Evolutionary conservation across 2,113 vertebrate species (phyloP).

Genomic region (Corapipo altera): DNA sequence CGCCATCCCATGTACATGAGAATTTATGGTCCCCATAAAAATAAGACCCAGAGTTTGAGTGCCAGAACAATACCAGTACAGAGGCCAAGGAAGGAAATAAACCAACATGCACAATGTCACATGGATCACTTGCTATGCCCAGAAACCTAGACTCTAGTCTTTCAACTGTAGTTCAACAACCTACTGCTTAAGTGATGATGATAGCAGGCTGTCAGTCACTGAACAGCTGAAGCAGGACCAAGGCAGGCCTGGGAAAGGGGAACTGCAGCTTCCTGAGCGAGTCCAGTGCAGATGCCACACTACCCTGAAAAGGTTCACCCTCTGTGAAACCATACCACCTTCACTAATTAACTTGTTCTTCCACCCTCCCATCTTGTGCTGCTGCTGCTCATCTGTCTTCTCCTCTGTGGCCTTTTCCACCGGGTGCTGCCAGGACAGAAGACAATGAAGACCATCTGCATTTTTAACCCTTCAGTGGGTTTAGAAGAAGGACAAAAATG

Average conservation of each 20-base stretch:
- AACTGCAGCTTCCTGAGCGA: background rate
- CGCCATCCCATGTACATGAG: background rate
- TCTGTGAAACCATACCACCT: background rate
- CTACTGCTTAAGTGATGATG: fast-evolving
- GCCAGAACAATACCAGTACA: background rate
- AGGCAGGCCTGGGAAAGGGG: conserved; percentile 1
- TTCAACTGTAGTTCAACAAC: fast-evolving
- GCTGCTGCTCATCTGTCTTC: background rate
- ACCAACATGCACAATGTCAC: background rate
- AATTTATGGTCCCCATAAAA: background rate
- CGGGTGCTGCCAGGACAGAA: background rate
- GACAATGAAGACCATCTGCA: background rate
- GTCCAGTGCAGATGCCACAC: background rate
- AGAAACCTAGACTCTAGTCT: background rate
- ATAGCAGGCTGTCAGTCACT: background rate
- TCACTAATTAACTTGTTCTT: background rate
- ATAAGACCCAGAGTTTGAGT: background rate
- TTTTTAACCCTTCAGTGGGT: background rate
- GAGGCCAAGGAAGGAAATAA: background rate
- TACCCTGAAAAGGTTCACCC: background rate
- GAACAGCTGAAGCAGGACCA: background rate
- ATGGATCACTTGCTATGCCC: background rate
- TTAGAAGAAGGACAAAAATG: background rate
- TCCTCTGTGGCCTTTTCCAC: background rate
- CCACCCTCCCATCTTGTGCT: background rate